Evolutionary conservation across 2,888 invertebrate species (phyloP), one percentile per base, ranked within the genome.

Genomic region (Monoplex corrugatus): DNA sequence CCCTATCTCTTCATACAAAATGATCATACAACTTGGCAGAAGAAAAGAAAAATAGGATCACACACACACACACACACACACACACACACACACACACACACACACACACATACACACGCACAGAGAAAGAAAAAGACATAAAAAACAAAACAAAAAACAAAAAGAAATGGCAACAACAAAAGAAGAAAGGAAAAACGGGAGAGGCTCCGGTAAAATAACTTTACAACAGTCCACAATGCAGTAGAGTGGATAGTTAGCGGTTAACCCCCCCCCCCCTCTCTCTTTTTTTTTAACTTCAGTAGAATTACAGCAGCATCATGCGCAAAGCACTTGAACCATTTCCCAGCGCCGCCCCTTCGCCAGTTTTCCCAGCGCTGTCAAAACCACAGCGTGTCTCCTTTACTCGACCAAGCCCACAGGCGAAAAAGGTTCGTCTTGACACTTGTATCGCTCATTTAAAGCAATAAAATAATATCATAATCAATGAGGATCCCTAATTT

Each of bases 381-480:
- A 82, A 45, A 82, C 82, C 85, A 32, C 57, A 85, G 57, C 85
- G 63, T 40, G 45, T 32, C 57, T 5, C 23, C 83, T 19, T 23
- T 28, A 35, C 78, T 32, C 35, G 10, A 28, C 44, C 82, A 10
- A n/a, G 43, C 86, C 86, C 68, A 10, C 5, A 43, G 86, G 86
- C 86, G 86, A 68, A 86, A 86, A 19, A 63, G 85, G 63, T 45
- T 45, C 38, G 84, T 38, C 32, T 50, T 84, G 84, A 84, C 84
- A 84, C 84, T 84, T 84, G 84, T 84, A 84, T 50, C 68, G 40
- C 86, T 86, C 86, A 86, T 68, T 43, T 68, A 8, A 8, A 68
- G 32, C 86, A 68, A 68, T 86, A 86, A 86, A 86, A 63, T n/a
- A 86, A 40, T 40, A 68, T 86, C n/a, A 38, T 68, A 28, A 86